A percentile compares a stretch with the other conserved stretches of the same genome.
These are phyloP conservation scores for Pterocles burchelli DNA, from an alignment of 2,113 vertebrate genomes.

Conservation along the genomic window DNA sequence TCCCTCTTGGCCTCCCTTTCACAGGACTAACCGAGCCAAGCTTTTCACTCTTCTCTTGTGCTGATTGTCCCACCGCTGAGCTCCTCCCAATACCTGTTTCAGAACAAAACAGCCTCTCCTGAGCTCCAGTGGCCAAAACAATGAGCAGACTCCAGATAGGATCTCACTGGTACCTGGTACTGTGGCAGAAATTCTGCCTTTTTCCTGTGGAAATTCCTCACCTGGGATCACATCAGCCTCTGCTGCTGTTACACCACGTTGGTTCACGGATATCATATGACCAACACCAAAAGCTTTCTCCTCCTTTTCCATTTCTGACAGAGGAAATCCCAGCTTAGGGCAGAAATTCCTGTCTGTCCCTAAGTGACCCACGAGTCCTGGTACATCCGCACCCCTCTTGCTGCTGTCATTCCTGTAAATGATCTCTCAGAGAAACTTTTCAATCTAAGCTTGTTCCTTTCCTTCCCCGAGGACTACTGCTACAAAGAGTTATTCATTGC, in stretches of 20 bases:
- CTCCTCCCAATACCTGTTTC: background rate
- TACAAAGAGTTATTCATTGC: background rate
- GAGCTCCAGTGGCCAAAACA: background rate
- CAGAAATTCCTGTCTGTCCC: background rate
- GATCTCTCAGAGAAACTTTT: background rate
- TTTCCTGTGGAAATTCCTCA: background rate
- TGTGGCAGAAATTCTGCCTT: background rate
- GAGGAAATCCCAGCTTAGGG: background rate
- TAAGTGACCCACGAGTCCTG: background rate
- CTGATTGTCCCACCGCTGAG: background rate
- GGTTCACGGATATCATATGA: background rate
- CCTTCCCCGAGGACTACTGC: background rate
- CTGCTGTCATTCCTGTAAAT: background rate
- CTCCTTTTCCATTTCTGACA: background rate
- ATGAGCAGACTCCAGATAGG: background rate
- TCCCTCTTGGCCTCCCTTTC: background rate
- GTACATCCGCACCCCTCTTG: background rate
- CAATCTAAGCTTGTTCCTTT: background rate
- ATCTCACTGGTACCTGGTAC: background rate
- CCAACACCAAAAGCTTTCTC: background rate
- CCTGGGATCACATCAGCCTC: background rate
- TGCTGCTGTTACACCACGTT: fast-evolving
- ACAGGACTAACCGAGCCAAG: background rate
- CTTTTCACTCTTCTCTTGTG: background rate
- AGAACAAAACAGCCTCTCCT: background rate